These are phyloP conservation scores for Samia ricini DNA, from an alignment of 1,140 invertebrate genomes.

Conservation along the genomic window DNA sequence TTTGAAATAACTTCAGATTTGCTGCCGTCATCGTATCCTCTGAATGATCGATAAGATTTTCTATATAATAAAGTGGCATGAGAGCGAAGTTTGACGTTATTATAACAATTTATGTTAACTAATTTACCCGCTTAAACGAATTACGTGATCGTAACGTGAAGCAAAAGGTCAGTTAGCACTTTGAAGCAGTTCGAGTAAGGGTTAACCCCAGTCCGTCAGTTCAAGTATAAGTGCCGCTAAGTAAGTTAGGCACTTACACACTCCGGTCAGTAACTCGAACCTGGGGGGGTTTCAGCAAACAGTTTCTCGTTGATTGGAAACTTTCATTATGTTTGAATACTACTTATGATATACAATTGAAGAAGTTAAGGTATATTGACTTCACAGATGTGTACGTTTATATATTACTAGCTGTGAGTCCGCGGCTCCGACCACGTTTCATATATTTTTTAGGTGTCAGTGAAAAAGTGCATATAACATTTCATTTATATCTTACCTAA, in stretches of 20 bases:
- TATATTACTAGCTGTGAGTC: too few relatives aligned
- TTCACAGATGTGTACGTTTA: too few relatives aligned
- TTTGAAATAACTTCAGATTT: too few relatives aligned
- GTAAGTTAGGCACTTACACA: constrained; percentile 24
- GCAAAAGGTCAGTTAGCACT: constrained; percentile 8
- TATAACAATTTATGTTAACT: neutral
- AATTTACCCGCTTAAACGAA: constrained; percentile 5
- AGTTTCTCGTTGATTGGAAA: constrained; percentile 27
- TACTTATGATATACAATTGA: constrained; percentile 7
- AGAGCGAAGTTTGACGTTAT: neutral
- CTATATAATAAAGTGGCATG: too few relatives aligned
- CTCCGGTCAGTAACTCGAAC: constrained; percentile 14
- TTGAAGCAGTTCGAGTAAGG: constrained; percentile 6
- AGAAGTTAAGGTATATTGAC: neutral
- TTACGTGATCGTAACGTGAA: constrained; percentile 5
- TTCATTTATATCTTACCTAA: too few relatives aligned
- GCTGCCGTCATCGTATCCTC: too few relatives aligned
- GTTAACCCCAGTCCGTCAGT: constrained; percentile 7
- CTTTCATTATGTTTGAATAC: constrained; percentile 25
- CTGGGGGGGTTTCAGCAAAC: constrained; percentile 17
- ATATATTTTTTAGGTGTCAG: too few relatives aligned
- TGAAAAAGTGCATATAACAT: too few relatives aligned
- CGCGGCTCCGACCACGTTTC: too few relatives aligned
- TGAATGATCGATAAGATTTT: too few relatives aligned
- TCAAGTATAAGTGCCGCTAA: constrained; percentile 17